These are phyloP conservation scores for Astyanax mexicanus DNA, from an alignment of 2,797 vertebrate species.

Conservation along the genomic window DNA sequence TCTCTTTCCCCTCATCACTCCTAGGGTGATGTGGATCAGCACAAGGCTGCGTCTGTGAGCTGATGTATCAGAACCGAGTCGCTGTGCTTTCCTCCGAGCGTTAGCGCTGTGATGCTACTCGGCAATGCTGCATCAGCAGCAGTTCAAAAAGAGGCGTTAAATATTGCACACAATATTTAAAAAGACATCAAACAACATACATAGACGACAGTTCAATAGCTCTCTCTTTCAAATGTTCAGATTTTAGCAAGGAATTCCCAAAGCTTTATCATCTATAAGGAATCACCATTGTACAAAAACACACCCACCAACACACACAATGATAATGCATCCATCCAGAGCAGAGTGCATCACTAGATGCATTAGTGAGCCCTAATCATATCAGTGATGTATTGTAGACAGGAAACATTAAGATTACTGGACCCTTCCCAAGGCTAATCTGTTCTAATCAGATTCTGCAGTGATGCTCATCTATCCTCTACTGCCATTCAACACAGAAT, in stretches of 20 bases:
- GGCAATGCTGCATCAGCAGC: no score
- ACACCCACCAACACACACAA: neutral
- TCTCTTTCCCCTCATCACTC: no score
- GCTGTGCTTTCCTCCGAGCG: no score
- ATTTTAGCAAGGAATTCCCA: slow-evolving; percentile 22
- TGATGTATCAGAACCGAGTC: no score
- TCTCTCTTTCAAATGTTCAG: slow-evolving; percentile 1
- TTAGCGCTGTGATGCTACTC: no score
- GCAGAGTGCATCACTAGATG: slow-evolving; percentile 31
- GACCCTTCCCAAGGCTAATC: neutral
- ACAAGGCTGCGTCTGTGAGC: no score
- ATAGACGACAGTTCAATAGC: slow-evolving; percentile 11
- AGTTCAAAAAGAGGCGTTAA: no score
- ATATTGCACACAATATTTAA: no score
- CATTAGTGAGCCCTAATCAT: slow-evolving; percentile 49
- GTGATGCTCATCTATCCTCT: slow-evolving; percentile 8
- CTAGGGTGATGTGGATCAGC: no score
- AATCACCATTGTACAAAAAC: slow-evolving; percentile 17
- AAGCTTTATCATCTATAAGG: slow-evolving; percentile 6
- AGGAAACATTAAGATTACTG: slow-evolving; percentile 33
- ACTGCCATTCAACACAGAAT: slow-evolving; percentile 3
- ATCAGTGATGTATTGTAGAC: slow-evolving; percentile 35
- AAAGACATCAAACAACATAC: no score
- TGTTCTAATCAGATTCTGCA: slow-evolving; percentile 21
- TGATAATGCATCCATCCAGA: slow-evolving; percentile 49